Base-by-base conservation (phyloP, 2,888 invertebrate genomes). In the Drosophila eohydei region DNA sequence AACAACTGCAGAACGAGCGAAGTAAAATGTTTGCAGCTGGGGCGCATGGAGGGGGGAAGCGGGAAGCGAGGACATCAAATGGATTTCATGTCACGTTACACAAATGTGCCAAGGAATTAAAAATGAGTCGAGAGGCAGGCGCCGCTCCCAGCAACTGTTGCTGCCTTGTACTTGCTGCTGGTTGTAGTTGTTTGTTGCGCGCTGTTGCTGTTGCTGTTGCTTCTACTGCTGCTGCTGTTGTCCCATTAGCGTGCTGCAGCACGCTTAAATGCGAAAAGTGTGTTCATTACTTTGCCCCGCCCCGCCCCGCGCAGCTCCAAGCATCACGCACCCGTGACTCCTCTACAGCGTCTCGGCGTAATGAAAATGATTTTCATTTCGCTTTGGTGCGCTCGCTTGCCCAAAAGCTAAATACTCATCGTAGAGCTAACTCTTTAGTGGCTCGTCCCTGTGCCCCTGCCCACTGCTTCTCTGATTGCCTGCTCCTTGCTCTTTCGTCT, bases 1-100 rank as follows among this genome's bases (percentile, higher is more conserved):
- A 88, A 88, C 85, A 88, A 84, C 78, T 78, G 87, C 80, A 81
- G 71, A 63, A 44, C 66, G 66, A 73, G 71, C 51, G 55, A 11
- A 65, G 66, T 26, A 63, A 43, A 58, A 56, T 48, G 36, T 38
- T 61, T 30, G 65, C n/a, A 41, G 50, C 21, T 55, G 34, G 30
- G 41, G 9, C 28, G 48, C 26, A 12, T 9, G 16, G 40, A 11
- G 7, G 54, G 56, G 30, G 30, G 8, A 30, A 7, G 40, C 36
- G 58, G 30, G 57, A 80, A 36, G 51, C 68, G 75, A 69, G 73
- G 76, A 84, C 87, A 89, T 86, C 88, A 86, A 86, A 86, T 86
- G 86, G 89, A 86, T 86, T 86, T 85, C 88, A 87, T 87, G 89
- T 89, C 88, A 86, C 89, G 86, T 87, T 89, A 87, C 89, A 83